These are phyloP conservation scores for Tipula confusa DNA, from an alignment of 2,888 invertebrate genomes.

Conservation along the genomic window DNA sequence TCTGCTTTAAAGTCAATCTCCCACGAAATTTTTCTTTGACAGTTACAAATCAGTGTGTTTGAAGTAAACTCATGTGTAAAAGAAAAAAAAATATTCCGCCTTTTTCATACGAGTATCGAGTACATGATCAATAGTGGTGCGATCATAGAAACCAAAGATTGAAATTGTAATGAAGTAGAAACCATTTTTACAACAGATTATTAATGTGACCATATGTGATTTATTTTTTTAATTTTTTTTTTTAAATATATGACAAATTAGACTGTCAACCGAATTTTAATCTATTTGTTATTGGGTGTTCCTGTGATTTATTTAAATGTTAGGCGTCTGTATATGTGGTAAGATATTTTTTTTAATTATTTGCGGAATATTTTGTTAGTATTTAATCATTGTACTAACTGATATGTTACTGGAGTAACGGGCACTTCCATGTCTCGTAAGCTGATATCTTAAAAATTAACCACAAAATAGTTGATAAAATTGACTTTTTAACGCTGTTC, in stretches of 20 bases:
- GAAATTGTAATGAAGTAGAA: not conserved
- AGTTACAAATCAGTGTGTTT: conserved; percentile 14
- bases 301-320: not conserved
- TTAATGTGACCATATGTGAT: conserved; percentile 27
- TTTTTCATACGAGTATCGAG: not conserved
- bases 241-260: not conserved
- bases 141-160: not conserved
- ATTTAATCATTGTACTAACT: too few species aligned
- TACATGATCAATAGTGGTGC: not conserved
- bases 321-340: not conserved
- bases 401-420: too few species aligned
- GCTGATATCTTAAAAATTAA: too few species aligned
- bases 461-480: too few species aligned
- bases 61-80: not conserved
- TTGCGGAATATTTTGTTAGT: too few species aligned
- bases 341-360: too few species aligned
- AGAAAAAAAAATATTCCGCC: not conserved
- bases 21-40: conserved; percentile 29
- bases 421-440: too few species aligned
- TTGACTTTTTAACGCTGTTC: too few species aligned
- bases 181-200: not conserved
- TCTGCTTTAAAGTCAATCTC: conserved; percentile 10
- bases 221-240: not conserved
- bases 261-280: not conserved
- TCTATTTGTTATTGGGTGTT: not conserved